Base-by-base conservation (phyloP, 2,888 invertebrate genomes). In the Drosophila aldrichi region DNA sequence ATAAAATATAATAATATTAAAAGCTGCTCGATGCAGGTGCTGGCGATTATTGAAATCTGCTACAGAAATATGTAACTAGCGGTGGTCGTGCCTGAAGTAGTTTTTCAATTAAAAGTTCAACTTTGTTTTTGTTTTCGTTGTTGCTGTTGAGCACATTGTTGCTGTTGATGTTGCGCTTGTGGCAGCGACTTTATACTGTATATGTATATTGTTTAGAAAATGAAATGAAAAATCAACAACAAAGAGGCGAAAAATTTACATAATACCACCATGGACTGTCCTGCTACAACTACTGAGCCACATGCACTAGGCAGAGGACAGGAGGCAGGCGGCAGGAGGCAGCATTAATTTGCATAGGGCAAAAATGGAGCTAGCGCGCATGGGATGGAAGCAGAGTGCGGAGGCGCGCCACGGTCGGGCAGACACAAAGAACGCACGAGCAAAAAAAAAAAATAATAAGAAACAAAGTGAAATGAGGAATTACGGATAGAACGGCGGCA, bases 41-140 rank as follows among this genome's bases (percentile, higher is more conserved):
- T 58, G 34, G 25, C 25, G 51, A 59, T 74, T 61, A 70, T 70
- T 70, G 46, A 65, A 81, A 78, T 61, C 63, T 40, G 67, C 61
- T 81, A 75, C 48, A 16, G 70, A 49, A 66, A 49, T 59, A 16
- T 54, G 18, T 49, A 52, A 48, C 54, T 51, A 43, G 48, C n/a
- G 57, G 70, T 56, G 57, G 70, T 56, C 63, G 66, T 68, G 59
- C 55, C 68, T 64, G 51, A 73, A 54, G 70, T 73, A 82, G 70
- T 76, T 79, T 82, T 82, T 79, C 82, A 82, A 77, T 82, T 80
- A 79, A 81, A 79, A 77, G 75, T 75, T 82, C 14, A 77, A 79
- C 72, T 56, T 70, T 66, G 66, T 59, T 64, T 59, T 44, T 49
- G 56, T 12, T 49, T n/a, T 18, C 12, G 29, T 10, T 48, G 48